phyloP scores from a whole-genome alignment of 2,888 invertebrate genomes.

The Pocota personata region DNA sequence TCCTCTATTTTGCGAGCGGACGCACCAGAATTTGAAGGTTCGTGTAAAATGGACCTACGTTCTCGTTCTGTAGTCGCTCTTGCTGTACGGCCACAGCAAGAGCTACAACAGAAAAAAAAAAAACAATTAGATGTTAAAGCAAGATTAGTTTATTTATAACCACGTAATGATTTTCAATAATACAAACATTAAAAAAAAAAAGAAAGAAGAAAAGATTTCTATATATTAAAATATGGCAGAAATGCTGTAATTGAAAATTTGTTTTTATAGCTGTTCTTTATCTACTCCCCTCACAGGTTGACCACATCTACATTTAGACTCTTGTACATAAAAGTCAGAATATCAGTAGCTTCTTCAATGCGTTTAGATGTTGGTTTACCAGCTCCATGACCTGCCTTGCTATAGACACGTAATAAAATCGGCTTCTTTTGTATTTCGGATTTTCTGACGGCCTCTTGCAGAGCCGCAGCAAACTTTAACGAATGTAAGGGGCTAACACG shows the following conservation, averaged over 20 bases:
- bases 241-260: conserved; percentile 49
- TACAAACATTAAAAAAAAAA: conserved; percentile 32
- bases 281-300: conserved; percentile 77
- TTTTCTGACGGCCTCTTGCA: conserved; percentile 90
- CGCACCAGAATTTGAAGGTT: no score
- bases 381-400: conserved; percentile 97
- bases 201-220: no score
- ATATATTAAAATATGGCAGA: conserved; percentile 61
- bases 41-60: no score
- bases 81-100: no score
- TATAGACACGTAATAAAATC: conserved; percentile 94
- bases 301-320: conserved; percentile 80
- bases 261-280: conserved; percentile 14
- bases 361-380: conserved; percentile 98
- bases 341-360: conserved; percentile 97
- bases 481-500: conserved; percentile 99
- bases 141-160: conserved; percentile 30
- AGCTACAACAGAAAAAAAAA: no score
- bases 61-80: no score
- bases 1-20: no score
- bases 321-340: conserved; percentile 84
- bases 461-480: conserved; percentile 95
- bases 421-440: conserved; percentile 90
- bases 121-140: conserved; percentile 9
- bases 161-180: conserved; percentile 17